Conservation (phyloP, 2,113 vertebrate genomes). For the Poicephalus meyeri region DNA sequence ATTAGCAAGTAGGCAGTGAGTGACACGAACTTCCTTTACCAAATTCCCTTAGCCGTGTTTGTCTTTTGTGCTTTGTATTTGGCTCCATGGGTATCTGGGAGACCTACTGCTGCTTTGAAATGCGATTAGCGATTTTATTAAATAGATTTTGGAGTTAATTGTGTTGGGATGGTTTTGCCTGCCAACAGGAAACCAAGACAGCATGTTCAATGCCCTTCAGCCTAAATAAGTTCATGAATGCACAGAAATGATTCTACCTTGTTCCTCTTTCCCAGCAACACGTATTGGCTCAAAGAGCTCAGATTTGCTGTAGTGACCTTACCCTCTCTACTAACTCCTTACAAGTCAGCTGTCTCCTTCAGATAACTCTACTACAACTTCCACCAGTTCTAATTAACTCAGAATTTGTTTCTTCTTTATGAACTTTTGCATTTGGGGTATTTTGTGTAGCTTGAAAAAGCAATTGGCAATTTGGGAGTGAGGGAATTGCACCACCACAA, state of each 20-base stretch:
- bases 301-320: constrained; percentile 30
- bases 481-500: neutral
- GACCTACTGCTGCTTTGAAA: neutral
- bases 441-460: neutral
- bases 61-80: neutral
- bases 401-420: neutral
- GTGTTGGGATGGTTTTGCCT: constrained; percentile 33
- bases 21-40: neutral
- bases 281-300: constrained; percentile 17
- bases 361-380: neutral
- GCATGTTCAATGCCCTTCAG: constrained; percentile 29
- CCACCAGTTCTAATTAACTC: neutral
- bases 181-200: constrained; percentile 35
- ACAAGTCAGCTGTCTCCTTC: neutral
- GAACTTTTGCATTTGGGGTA: neutral
- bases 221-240: constrained; percentile 54
- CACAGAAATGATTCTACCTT: neutral
- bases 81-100: neutral
- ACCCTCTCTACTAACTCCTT: constrained; percentile 35
- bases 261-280: neutral
- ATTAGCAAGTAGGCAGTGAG: neutral
- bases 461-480: neutral
- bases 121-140: constrained; percentile 12
- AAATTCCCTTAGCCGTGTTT: neutral
- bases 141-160: constrained; percentile 60